phyloP scores from a whole-genome alignment of 2,113 vertebrate species.

The Oncorhynchus tshawytscha region DNA sequence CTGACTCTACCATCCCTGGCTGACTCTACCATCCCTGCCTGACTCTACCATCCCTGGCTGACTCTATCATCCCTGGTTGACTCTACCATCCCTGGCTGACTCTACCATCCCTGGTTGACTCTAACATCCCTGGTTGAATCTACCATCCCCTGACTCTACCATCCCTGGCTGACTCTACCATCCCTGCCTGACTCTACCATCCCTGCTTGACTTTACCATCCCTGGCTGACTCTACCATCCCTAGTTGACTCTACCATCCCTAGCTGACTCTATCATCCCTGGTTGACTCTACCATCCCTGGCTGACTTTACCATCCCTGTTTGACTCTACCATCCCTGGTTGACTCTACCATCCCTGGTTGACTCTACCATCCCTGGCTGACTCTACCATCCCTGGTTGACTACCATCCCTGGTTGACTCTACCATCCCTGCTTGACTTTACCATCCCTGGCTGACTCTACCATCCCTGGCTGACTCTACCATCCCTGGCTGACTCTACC shows the following conservation, averaged over 20 bases:
- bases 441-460: slow-evolving; percentile 1
- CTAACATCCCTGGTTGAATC: background rate
- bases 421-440: background rate
- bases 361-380: slow-evolving; percentile 5
- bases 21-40: background rate
- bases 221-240: slow-evolving; percentile 19
- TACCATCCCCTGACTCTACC: slow-evolving; percentile 3
- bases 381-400: slow-evolving; percentile 7
- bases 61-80: slow-evolving; percentile 11
- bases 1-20: background rate
- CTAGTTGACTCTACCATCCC: background rate
- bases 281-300: slow-evolving; percentile 17
- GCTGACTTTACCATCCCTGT: background rate
- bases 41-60: background rate
- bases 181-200: background rate
- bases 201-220: background rate
- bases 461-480: background rate
- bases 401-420: too few species aligned
- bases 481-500: background rate
- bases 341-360: background rate
- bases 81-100: slow-evolving; percentile 1
- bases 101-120: background rate
- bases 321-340: background rate
- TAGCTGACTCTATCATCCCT: background rate
- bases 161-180: background rate